phyloP scores from a whole-genome alignment of 2,113 vertebrate species.

The Trichomycterus rosablanca region DNA sequence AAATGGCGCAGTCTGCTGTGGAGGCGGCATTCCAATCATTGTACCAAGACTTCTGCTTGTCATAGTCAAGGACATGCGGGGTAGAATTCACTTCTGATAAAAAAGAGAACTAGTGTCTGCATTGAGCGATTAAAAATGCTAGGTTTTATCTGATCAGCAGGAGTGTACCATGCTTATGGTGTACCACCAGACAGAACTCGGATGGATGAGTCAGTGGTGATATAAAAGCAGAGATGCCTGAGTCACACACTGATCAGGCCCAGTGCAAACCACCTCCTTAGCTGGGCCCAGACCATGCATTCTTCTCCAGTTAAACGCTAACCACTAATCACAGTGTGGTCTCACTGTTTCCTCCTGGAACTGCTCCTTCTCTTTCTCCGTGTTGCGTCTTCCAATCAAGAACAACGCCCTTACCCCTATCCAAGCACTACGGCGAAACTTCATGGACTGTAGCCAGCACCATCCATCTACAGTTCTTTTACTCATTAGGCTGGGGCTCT shows the following conservation, averaged over 20 bases:
- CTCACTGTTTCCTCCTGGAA: conserved; percentile 62
- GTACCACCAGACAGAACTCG: conserved; percentile 16
- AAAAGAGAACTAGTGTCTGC: not conserved
- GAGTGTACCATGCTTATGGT: not conserved
- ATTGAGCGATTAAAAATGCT: not conserved
- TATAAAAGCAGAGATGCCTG: conserved; percentile 33
- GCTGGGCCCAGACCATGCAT: conserved; percentile 61
- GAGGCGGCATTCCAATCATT: too few relatives aligned
- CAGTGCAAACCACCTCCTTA: conserved; percentile 50
- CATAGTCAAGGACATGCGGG: too few relatives aligned
- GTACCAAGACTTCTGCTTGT: too few relatives aligned
- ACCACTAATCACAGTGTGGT: conserved; percentile 70
- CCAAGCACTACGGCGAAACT: conserved; percentile 50
- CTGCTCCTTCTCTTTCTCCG: conserved; percentile 51
- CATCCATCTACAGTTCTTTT: conserved; percentile 47
- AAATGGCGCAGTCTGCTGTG: too few relatives aligned
- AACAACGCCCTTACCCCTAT: conserved; percentile 8
- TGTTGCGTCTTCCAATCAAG: conserved; percentile 26
- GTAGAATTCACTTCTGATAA: too few relatives aligned
- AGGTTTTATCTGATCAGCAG: not conserved
- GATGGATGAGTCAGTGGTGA: conserved; percentile 46
- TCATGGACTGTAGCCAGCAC: conserved; percentile 20
- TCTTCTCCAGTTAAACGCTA: conserved; percentile 73
- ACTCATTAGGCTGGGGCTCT: conserved; percentile 37
- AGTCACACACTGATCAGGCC: conserved; percentile 53